Base-by-base conservation (phyloP, 2,888 invertebrate genomes). In the Ctenicera cuprea region DNA sequence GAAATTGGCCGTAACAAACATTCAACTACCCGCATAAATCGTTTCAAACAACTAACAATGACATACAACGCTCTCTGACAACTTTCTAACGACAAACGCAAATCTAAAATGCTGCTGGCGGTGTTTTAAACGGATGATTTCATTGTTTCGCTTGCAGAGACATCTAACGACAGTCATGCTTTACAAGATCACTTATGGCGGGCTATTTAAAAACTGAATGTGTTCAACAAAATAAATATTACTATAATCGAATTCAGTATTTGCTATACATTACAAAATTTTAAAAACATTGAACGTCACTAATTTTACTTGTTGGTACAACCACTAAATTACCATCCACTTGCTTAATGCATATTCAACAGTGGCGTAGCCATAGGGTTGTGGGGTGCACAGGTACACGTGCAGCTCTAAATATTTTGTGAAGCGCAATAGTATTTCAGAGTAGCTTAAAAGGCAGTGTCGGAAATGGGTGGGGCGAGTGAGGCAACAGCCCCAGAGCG, bases 21-120 rank as follows among this genome's bases (percentile, higher is more conserved):
- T 33, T 38, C 37, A 52, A 70, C 52, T 43, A 70, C 54, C 70
- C 63, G 70, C 54, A 70, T 63, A 65, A 71, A 59, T 65, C 14
- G 7, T 61, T 37, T 11, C 8, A 30, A 54, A 11, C 63, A 63
- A 63, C 9, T 9, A 9, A 9, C 65, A 50, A 64, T 37, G 9
- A 20, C 62, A 62, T 20, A 50, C 14, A 22, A 14, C 18, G 30
- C 45, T 48, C 12, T 48, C 48, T 52, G 54, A 48, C 26, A 0
- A 41, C 14, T 38, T 57, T 54, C n/a, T 41, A 57, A 37, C 57
- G 50, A 20, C 20, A n/a, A 43, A 63, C 30, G 43, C 20, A 50
- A 37, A 50, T 50, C 20, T 43, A 62, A 62, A 62, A 41, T 65
- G 45, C 52, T 66, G 66, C 41, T 41, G 57, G 57, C 45, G 57